Evolutionary conservation across 2,113 vertebrate species (phyloP).

Genomic region (Petromus typicus): DNA sequence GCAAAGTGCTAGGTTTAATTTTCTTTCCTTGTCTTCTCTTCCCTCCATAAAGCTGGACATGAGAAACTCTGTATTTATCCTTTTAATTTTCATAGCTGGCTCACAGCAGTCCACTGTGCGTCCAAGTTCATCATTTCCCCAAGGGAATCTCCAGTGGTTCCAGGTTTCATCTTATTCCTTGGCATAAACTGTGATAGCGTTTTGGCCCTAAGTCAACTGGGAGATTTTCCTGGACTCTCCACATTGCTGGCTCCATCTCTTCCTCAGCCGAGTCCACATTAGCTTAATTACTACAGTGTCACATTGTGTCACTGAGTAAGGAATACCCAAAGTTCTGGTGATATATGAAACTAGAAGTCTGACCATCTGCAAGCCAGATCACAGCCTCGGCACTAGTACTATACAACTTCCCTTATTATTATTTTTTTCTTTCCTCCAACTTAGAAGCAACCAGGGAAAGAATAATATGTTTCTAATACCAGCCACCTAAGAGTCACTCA

Average conservation of each 20-base stretch:
- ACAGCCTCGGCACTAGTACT: too few relatives aligned
- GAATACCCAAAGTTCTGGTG: background rate
- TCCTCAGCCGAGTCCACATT: background rate
- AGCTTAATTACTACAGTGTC: background rate
- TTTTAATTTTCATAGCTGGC: background rate
- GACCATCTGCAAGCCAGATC: too few relatives aligned
- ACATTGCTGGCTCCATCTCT: accelerated
- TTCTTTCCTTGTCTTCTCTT: background rate
- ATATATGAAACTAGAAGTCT: background rate
- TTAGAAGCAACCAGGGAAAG: background rate
- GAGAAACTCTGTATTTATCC: background rate
- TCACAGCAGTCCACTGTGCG: too few relatives aligned
- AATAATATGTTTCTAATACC: accelerated
- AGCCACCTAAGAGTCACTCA: too few relatives aligned
- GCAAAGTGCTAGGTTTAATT: background rate
- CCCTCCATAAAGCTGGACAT: background rate
- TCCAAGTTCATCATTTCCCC: background rate
- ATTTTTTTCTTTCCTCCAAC: background rate
- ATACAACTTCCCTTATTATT: too few relatives aligned
- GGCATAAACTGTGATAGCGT: too few relatives aligned
- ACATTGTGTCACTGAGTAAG: too few relatives aligned
- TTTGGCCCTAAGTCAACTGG: accelerated
- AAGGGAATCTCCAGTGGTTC: accelerated
- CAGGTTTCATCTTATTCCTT: background rate
- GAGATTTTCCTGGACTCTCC: background rate